These are phyloP conservation scores for Polietes domitor DNA, from an alignment of 2,888 invertebrate species.

Conservation along the genomic window DNA sequence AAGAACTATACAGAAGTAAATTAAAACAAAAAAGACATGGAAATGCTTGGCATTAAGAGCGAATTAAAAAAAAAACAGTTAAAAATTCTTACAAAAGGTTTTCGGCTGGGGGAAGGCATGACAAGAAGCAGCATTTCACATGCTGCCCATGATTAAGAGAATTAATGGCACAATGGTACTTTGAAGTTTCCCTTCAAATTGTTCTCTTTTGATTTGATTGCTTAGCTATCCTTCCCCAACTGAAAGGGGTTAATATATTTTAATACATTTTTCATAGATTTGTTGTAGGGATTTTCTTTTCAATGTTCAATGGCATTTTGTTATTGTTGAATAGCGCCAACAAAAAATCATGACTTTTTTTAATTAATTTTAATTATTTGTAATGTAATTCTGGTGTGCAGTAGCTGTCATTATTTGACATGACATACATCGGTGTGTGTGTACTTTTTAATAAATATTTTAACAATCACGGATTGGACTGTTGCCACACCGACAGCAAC, in stretches of 20 bases:
- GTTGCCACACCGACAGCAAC: not conserved
- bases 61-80: slow-evolving; percentile 8
- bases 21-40: slow-evolving; percentile 38
- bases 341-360: slow-evolving; percentile 36
- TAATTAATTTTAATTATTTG: slow-evolving; percentile 56
- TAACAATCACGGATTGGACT: slow-evolving; percentile 58
- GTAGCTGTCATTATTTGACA: slow-evolving; percentile 36
- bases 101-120: not conserved
- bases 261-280: not conserved
- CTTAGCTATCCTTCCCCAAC: not conserved
- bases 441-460: slow-evolving; percentile 33
- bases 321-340: slow-evolving; percentile 9
- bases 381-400: slow-evolving; percentile 46
- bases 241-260: not conserved
- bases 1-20: slow-evolving; percentile 7
- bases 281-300: slow-evolving; percentile 10
- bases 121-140: not conserved
- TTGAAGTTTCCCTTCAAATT: no score
- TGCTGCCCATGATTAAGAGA: no score
- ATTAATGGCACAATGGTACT: no score
- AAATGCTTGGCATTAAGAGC: slow-evolving; percentile 36
- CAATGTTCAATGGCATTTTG: slow-evolving; percentile 46
- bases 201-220: not conserved
- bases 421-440: slow-evolving; percentile 24
- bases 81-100: slow-evolving; percentile 3